Evolutionary conservation across 2,888 invertebrate genomes (phyloP).

Genomic region (Macrophya annulata): DNA sequence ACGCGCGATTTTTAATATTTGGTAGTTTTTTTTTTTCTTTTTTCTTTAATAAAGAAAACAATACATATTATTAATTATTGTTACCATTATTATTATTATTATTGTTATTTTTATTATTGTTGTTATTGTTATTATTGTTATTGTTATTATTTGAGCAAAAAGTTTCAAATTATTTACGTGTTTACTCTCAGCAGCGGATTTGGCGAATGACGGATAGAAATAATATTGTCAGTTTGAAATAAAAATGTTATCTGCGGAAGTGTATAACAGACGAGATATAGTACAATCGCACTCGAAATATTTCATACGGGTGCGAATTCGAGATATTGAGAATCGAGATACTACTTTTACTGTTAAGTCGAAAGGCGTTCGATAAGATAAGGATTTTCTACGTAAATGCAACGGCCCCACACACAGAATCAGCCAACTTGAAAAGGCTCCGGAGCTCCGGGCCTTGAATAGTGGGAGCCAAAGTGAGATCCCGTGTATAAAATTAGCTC

Average conservation of each 20-base stretch:
- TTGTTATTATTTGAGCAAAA: neutral
- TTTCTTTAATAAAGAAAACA: neutral
- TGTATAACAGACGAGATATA: neutral
- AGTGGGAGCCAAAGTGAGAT: conserved; percentile 64
- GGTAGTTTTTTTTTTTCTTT: neutral
- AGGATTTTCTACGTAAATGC: conserved; percentile 41
- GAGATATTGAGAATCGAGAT: conserved; percentile 2
- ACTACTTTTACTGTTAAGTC: neutral
- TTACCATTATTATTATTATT: neutral
- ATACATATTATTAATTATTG: neutral
- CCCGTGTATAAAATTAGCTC: conserved; percentile 57
- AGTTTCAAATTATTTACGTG: neutral
- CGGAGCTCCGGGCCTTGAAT: conserved; percentile 67
- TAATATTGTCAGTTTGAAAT: neutral
- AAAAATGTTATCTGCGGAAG: neutral
- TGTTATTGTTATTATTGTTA: neutral
- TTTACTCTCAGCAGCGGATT: neutral
- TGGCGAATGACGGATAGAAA: neutral
- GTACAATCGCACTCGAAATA: neutral
- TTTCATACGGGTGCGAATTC: neutral
- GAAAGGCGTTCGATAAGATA: conserved; percentile 5
- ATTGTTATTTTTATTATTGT: neutral
- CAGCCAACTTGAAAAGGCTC: conserved; percentile 37
- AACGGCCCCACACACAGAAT: conserved; percentile 52
- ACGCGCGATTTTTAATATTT: neutral